A percentile compares a stretch with the other conserved stretches of the same genome.
These are phyloP conservation scores for Exephanes ischioxanthus DNA, from an alignment of 2,888 invertebrate species.

Conservation along the genomic window DNA sequence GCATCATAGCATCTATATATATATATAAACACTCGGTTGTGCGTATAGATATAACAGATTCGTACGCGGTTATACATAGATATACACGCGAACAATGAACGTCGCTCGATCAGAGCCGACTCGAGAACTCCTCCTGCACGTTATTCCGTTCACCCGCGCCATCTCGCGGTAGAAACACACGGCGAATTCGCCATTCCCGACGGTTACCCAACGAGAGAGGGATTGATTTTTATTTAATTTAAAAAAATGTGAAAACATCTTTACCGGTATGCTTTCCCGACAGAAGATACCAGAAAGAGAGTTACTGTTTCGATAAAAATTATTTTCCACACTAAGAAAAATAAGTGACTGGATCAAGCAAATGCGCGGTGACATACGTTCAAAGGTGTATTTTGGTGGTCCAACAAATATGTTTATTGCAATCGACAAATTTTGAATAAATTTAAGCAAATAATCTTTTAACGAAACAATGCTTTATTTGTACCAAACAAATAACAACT, in stretches of 20 bases:
- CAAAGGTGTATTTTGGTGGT: too few relatives aligned
- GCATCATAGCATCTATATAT: slow-evolving; percentile 37
- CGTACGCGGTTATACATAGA: not conserved
- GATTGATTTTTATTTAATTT: slow-evolving; percentile 6
- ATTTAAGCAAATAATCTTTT: too few relatives aligned
- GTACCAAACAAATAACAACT: too few relatives aligned
- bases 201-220: slow-evolving; percentile 24
- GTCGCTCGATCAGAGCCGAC: slow-evolving; percentile 44
- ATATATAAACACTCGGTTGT: slow-evolving; percentile 16
- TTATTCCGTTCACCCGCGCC: slow-evolving; percentile 28
- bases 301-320: too few relatives aligned
- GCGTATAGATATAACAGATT: slow-evolving; percentile 18
- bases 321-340: too few relatives aligned
- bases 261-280: not conserved
- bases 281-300: too few relatives aligned
- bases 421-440: too few relatives aligned
- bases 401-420: too few relatives aligned
- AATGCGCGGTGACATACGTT: too few relatives aligned
- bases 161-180: slow-evolving; percentile 6
- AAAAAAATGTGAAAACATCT: not conserved
- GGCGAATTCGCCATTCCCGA: not conserved
- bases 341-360: too few relatives aligned
- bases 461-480: too few relatives aligned
- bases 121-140: slow-evolving; percentile 6
- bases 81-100: slow-evolving; percentile 21